These are phyloP conservation scores for Agelastica alni DNA, from an alignment of 2,888 invertebrate species.

Conservation along the genomic window DNA sequence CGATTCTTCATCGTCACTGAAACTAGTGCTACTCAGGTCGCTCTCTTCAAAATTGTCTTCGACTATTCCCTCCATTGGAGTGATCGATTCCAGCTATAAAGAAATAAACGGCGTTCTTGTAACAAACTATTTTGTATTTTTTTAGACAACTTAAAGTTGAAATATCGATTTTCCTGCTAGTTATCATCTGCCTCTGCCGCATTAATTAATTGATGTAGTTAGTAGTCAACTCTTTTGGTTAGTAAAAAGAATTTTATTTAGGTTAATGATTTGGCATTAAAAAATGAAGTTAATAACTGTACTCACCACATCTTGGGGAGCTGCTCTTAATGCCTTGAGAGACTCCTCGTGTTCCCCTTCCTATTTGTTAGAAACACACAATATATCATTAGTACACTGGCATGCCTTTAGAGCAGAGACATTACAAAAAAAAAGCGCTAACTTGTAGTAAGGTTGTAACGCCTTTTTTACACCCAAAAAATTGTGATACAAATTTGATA, in stretches of 20 bases:
- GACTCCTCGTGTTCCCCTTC: constrained; percentile 58
- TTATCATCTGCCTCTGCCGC: too few relatives aligned
- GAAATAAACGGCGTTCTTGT: too few relatives aligned
- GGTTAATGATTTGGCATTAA: neutral
- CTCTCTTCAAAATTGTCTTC: constrained; percentile 48
- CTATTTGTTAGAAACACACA: constrained; percentile 45
- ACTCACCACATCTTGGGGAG: constrained; percentile 55
- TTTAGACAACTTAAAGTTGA: too few relatives aligned
- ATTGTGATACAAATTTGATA: too few relatives aligned
- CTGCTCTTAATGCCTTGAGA: constrained; percentile 55
- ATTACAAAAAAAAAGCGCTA: too few relatives aligned
- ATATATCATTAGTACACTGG: constrained; percentile 28
- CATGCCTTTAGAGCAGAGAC: neutral
- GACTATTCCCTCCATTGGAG: constrained; percentile 47
- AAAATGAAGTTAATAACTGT: neutral
- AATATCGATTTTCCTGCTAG: too few relatives aligned
- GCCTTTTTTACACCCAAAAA: too few relatives aligned
- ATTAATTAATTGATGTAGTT: too few relatives aligned
- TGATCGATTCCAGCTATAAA: constrained; percentile 43
- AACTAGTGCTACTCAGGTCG: constrained; percentile 52
- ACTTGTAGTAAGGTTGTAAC: too few relatives aligned
- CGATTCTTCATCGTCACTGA: constrained; percentile 68
- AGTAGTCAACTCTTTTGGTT: too few relatives aligned
- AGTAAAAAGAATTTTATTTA: too few relatives aligned
- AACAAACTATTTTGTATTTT: too few relatives aligned